phyloP scores from a whole-genome alignment of 2,113 vertebrate species.

The Cochlearius cochlearius region DNA sequence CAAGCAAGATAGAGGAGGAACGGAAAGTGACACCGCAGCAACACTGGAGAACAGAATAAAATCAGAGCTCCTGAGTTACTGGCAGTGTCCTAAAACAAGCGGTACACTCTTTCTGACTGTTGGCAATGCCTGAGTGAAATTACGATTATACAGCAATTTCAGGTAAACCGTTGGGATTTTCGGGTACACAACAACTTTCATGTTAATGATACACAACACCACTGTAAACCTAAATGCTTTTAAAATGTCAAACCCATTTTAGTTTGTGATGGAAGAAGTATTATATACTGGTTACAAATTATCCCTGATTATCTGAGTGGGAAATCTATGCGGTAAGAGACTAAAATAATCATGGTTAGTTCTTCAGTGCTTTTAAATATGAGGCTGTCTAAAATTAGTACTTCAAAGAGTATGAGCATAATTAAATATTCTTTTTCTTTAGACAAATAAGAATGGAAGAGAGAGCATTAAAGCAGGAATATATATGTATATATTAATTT shows the following conservation, averaged over 20 bases:
- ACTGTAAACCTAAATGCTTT: not conserved
- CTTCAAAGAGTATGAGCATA: not conserved
- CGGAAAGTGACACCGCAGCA: not conserved
- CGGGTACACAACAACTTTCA: not conserved
- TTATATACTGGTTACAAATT: not conserved
- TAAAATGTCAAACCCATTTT: not conserved
- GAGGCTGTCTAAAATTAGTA: not conserved
- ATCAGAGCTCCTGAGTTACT: not conserved
- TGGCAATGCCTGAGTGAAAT: not conserved
- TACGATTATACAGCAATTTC: not conserved
- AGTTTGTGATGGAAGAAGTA: not conserved
- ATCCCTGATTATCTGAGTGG: not conserved
- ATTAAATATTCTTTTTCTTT: not conserved
- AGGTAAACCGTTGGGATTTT: not conserved
- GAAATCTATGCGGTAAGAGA: not conserved
- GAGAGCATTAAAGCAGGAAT: not conserved
- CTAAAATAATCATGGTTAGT: not conserved
- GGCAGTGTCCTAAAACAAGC: not conserved
- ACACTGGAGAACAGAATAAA: not conserved
- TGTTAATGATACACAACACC: not conserved
- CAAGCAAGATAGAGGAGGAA: not conserved
- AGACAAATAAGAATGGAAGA: not conserved
- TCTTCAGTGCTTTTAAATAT: not conserved
- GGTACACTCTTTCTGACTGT: not conserved
- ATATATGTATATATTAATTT: conserved; percentile 14